These are phyloP conservation scores for Pogonognathellus flavescens DNA, from an alignment of 1,140 invertebrate species.

Conservation along the genomic window DNA sequence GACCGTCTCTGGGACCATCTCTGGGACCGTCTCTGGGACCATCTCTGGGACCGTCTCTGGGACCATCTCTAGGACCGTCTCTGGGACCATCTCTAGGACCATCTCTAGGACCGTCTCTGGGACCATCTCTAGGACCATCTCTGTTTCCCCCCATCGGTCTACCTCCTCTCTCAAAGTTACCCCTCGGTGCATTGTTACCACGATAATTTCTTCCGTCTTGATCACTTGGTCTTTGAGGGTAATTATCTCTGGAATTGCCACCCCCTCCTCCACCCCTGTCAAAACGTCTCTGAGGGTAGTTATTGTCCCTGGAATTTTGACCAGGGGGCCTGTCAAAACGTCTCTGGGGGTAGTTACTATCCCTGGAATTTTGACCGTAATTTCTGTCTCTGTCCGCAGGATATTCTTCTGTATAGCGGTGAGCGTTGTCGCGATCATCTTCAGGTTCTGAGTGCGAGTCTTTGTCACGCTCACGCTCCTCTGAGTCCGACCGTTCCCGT, in stretches of 20 bases:
- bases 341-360: slow-evolving; percentile 4
- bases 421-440: slow-evolving; percentile 59
- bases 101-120: background rate
- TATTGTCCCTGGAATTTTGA: slow-evolving; percentile 2
- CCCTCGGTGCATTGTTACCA: slow-evolving; percentile 21
- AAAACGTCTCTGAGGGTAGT: background rate
- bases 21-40: background rate
- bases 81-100: background rate
- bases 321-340: background rate
- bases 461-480: slow-evolving; percentile 57
- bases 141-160: background rate
- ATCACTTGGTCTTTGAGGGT: background rate
- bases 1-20: background rate
- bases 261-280: slow-evolving; percentile 7
- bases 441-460: slow-evolving; percentile 64
- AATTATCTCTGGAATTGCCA: background rate
- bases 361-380: background rate
- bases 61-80: background rate
- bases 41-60: too few relatives aligned
- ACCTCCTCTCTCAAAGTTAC: slow-evolving; percentile 7
- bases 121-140: background rate
- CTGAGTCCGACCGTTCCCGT: slow-evolving; percentile 30
- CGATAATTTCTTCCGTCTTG: background rate
- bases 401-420: slow-evolving; percentile 37
- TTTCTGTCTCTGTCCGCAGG: slow-evolving; percentile 18